phyloP scores from a whole-genome alignment of 2,797 vertebrate genomes.

The Phataginus tricuspis region DNA sequence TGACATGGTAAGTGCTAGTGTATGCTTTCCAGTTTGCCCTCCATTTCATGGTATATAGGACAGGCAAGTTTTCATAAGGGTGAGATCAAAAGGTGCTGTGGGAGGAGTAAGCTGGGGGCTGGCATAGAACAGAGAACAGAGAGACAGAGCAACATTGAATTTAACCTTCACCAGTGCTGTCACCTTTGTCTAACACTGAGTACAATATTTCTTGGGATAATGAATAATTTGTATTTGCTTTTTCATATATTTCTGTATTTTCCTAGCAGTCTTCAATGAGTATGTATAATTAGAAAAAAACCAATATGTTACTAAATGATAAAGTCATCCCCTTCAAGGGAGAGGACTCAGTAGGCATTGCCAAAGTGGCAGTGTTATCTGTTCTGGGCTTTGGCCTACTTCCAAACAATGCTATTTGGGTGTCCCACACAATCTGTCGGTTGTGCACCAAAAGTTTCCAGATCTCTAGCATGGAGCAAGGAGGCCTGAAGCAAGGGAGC shows the following conservation, averaged over 20 bases:
- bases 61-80: conserved; percentile 35
- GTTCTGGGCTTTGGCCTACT: neutral
- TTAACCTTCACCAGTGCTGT: neutral
- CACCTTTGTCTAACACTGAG: conserved; percentile 7
- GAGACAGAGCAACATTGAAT: neutral
- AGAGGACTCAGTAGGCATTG: neutral
- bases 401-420: conserved; percentile 12
- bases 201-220: neutral
- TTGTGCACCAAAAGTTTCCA: neutral
- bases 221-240: neutral
- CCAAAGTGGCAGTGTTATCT: conserved; percentile 5
- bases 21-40: conserved; percentile 59
- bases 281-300: conserved; percentile 27
- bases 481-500: neutral
- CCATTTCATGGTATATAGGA: conserved; percentile 36
- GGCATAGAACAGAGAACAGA: neutral
- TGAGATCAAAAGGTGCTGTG: conserved; percentile 36
- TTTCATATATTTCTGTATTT: conserved; percentile 19
- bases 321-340: neutral
- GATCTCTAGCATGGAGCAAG: neutral
- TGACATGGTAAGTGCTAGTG: conserved; percentile 66
- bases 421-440: conserved; percentile 1
- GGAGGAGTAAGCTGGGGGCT: neutral
- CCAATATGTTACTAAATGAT: neutral
- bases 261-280: conserved; percentile 37